A percentile compares a stretch with the other conserved stretches of the same genome.
These are phyloP conservation scores for Proteles cristata DNA, from an alignment of 2,113 vertebrate species.

Conservation along the genomic window DNA sequence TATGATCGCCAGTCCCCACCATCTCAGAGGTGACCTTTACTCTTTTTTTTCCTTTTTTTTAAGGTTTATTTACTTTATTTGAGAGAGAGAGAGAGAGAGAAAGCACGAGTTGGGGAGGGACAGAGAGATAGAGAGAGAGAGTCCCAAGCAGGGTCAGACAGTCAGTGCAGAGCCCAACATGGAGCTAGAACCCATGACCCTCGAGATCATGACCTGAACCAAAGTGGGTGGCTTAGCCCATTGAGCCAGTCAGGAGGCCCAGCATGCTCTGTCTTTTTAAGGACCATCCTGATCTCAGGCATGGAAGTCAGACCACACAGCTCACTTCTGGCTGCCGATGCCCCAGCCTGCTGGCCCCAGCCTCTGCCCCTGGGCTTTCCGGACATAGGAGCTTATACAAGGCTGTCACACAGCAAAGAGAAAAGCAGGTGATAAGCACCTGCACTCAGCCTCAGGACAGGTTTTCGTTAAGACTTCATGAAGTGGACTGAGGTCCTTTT, in stretches of 20 bases:
- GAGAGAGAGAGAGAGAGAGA: too few species aligned
- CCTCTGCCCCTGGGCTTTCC: background rate
- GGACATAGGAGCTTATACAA: background rate
- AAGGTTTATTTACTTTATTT: too few species aligned
- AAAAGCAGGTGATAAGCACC: background rate
- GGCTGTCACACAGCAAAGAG: background rate
- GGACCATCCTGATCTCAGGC: background rate
- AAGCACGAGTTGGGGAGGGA: too few species aligned
- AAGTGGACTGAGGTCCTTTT: slow-evolving; percentile 45
- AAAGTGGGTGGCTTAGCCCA: rapidly evolving
- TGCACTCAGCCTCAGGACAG: background rate
- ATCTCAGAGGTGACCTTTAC: background rate
- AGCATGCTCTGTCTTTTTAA: background rate
- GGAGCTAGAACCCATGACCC: too few species aligned
- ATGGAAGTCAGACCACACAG: too few species aligned
- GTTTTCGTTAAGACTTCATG: slow-evolving; percentile 60
- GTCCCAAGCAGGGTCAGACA: too few species aligned
- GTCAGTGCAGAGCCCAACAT: too few species aligned
- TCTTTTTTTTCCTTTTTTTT: too few species aligned
- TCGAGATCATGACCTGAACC: too few species aligned
- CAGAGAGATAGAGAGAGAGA: too few species aligned
- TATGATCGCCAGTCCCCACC: background rate
- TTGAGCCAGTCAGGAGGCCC: too few species aligned
- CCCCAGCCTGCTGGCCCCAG: background rate
- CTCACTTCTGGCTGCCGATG: rapidly evolving